Evolutionary conservation across 2,797 vertebrate genomes (phyloP).

Genomic region (Eupleurogrammus muticus): DNA sequence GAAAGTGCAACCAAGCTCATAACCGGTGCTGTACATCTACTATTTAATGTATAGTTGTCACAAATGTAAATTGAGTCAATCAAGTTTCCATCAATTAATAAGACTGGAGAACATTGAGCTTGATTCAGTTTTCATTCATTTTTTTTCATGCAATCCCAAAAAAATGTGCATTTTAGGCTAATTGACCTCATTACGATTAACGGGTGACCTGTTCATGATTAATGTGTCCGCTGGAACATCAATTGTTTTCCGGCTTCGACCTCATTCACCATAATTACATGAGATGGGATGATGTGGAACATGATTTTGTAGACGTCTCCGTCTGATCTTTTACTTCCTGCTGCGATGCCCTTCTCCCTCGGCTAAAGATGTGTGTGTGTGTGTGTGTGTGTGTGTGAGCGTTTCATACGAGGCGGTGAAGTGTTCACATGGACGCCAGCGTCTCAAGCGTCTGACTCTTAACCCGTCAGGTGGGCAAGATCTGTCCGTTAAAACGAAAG

Average conservation of each 20-base stretch:
- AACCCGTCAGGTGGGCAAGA: constrained; percentile 18
- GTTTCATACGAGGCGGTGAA: constrained; percentile 4
- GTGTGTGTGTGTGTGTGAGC: neutral
- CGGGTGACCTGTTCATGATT: neutral
- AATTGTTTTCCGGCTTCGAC: neutral
- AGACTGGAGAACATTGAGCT: too few relatives aligned
- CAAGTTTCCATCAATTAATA: too few relatives aligned
- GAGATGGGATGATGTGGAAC: neutral
- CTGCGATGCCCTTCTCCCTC: neutral
- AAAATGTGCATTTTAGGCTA: too few relatives aligned
- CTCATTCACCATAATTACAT: neutral
- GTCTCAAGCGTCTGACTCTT: constrained; percentile 10
- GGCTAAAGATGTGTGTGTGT: neutral
- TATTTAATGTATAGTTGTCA: too few relatives aligned
- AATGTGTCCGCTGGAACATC: neutral
- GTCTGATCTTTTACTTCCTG: neutral
- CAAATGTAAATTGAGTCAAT: too few relatives aligned
- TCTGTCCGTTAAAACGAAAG: constrained; percentile 52
- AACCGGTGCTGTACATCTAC: too few relatives aligned
- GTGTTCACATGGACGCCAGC: neutral
- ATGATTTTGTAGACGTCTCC: neutral
- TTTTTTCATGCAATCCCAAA: too few relatives aligned
- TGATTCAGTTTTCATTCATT: too few relatives aligned
- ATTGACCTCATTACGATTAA: neutral
- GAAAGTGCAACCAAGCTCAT: too few relatives aligned